Evolutionary conservation across 2,113 vertebrate genomes (phyloP), one percentile per base, ranked within the genome.

Genomic region (Junco hyemalis): DNA sequence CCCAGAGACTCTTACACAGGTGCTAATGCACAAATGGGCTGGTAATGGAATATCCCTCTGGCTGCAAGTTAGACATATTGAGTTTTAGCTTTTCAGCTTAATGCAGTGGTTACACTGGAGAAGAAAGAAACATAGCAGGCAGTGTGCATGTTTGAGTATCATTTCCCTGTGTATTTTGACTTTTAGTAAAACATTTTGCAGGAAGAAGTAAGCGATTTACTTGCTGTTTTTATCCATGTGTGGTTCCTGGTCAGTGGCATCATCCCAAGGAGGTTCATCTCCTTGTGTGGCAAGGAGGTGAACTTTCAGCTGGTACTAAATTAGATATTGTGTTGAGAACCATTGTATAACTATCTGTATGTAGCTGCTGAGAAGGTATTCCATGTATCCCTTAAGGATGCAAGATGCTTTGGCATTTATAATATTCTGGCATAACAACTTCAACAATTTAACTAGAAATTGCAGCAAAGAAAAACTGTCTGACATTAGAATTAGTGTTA

Each of bases 141-240:
- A 25, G 6, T 44, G n/a, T 53, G 9, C 25, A 28, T 51, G 18
- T 61, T 54, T 74, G 57, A 65, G 31, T 60, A 36, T 40, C 5
- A 35, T 33, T 84, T 81, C 7, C 9, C 9, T 45, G 2, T 48
- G 6, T 57, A 21, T 81, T 70, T 22, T 20, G 29, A 74, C 23
- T 89, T 92, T 60, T 42, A 68, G 33, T 47, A 63, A 78, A 81
- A 53, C 1, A 1, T 18, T 44, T 44, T 35, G 12, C 22, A 24
- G 48, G 15, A 64, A 23, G 54, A 77, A 36, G 20, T 31, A n/a
- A 88, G 28, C 11, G 6, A 17, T 81, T 47, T 60, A 6, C 21
- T 48, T 0, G 0, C 14, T 70, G 4, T 0, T 47, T 57, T 78
- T 71, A 68, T n/a, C 23, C 4, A 0, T 31, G 18, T 61, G n/a